Base-by-base conservation (phyloP, 2,888 invertebrate species). In the Caenorhabditis auriculariae region DNA sequence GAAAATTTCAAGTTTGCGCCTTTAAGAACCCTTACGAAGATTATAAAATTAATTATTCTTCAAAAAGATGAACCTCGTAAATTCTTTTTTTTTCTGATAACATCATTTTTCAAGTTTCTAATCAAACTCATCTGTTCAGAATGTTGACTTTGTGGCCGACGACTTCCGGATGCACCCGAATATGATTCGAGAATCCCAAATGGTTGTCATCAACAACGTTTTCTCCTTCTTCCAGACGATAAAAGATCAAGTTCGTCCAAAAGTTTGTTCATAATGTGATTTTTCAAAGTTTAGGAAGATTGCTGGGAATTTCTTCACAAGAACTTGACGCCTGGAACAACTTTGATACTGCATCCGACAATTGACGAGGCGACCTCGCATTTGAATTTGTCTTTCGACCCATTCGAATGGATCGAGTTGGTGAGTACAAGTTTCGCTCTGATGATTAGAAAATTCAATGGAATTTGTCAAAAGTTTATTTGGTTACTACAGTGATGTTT, bases 191-290 rank as follows among this genome's bases (percentile, higher is more conserved):
- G 80, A 82, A 54, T 87, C 88, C 15, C 86, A 89, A 81, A 83
- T 87, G 0, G 83, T 89, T 49, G 82, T 89, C 26, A 82, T 89
- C 53, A 87, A 89, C 70, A 89, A 89, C 82, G 87, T 88, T 2
- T 86, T 89, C 77, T 88, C 88, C 74, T 89, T 88, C 79, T 89
- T 89, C 83, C 83, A 87, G 57, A 82, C 86, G 39, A 78, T 82
- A 52, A 85, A 86, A 29, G 85, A 86, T 54, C 88, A 89, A 76
- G 85, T 82, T 9, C 38, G 3, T 24, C 5, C 21, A 37, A 35
- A 19, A n/a, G 19, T 3, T 9, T 41, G 37, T 19, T 4, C 15
- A 4, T 26, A 28, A 12, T 47, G 5, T 45, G 2, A 17, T 19
- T 7, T 7, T 19, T 39, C 5, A 23, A 38, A 15, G 5, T 60